Base-by-base conservation (phyloP, 2,888 invertebrate genomes). In the Resseliella maxima region DNA sequence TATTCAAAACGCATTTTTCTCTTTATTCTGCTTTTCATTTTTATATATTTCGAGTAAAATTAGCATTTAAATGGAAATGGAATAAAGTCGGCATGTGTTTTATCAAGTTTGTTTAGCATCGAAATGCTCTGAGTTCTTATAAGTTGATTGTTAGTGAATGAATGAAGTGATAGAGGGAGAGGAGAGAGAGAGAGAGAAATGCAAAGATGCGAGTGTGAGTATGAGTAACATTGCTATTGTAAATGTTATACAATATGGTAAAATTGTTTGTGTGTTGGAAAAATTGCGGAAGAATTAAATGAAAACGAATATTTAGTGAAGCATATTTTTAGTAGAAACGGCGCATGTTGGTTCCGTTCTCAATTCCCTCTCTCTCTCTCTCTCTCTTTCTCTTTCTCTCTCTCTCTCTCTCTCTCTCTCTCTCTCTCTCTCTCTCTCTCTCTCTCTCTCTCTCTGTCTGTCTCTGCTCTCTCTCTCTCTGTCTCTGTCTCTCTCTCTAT, bases 11-110 rank as follows among this genome's bases (percentile, higher is more conserved):
- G 12, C 38, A 81, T 36, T 81, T 38, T 38, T 38, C n/a, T 38
- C 83, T 38, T 38, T 83, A n/a, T n/a, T n/a, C n/a, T n/a, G n/a
- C n/a, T n/a, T n/a, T n/a, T n/a, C n/a, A n/a, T 83, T 38, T 83
- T 1, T 31, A 36, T 12, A 36, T 21, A 38, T 83, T 38, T 2
- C 24, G 15, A 83, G 24, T 35, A 35, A 83, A 83, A 38, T 83
- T 38, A n/a, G 83, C 38, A 83, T 83, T 83, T 83, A 83, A 83
- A 83, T 83, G 83, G 83, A 83, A 83, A 83, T 83, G n/a, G n/a
- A 38, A 83, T 83, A 38, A 83, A 83, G 3, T 83, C 24, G 3
- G 41, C 83, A 83, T 83, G 83, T 38, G 41, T 83, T 83, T 35
- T 3, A 1, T 24, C 1, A 59, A 59, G 5, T 59, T 12, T 83